These are phyloP conservation scores for Nephila pilipes DNA, from an alignment of 1,140 invertebrate genomes.

Conservation along the genomic window DNA sequence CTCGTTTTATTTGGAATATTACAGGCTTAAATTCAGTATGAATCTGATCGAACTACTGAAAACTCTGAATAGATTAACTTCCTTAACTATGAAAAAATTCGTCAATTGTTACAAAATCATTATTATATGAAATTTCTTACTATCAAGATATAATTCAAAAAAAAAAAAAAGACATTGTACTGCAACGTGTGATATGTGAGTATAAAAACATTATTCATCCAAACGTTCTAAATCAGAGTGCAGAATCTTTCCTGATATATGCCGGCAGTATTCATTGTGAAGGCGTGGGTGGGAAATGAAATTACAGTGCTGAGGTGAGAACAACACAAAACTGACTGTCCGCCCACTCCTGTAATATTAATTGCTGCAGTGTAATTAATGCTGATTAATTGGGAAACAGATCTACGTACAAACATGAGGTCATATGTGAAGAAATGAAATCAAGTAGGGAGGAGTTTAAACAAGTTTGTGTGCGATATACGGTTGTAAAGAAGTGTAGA, in stretches of 20 bases:
- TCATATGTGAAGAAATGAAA: slow-evolving; percentile 4
- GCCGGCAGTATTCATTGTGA: background rate
- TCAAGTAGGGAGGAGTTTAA: background rate
- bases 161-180: too few relatives aligned
- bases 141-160: too few relatives aligned
- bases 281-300: background rate
- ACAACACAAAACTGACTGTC: background rate
- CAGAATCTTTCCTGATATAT: background rate
- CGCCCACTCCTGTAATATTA: background rate
- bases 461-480: slow-evolving; percentile 3
- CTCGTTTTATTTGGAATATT: too few relatives aligned
- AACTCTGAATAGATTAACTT: too few relatives aligned
- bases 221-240: too few relatives aligned
- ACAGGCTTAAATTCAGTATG: too few relatives aligned
- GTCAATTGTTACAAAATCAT: too few relatives aligned
- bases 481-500: background rate
- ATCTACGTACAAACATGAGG: background rate
- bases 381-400: background rate
- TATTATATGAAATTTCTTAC: too few relatives aligned
- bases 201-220: too few relatives aligned
- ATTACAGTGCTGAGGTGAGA: background rate
- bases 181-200: too few relatives aligned
- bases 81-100: too few relatives aligned
- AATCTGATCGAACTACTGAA: too few relatives aligned
- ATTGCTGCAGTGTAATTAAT: background rate